A percentile compares a stretch with the other conserved stretches of the same genome.
phyloP scores from a whole-genome alignment of 2,888 invertebrate genomes.

The Deilephila elpenor region DNA sequence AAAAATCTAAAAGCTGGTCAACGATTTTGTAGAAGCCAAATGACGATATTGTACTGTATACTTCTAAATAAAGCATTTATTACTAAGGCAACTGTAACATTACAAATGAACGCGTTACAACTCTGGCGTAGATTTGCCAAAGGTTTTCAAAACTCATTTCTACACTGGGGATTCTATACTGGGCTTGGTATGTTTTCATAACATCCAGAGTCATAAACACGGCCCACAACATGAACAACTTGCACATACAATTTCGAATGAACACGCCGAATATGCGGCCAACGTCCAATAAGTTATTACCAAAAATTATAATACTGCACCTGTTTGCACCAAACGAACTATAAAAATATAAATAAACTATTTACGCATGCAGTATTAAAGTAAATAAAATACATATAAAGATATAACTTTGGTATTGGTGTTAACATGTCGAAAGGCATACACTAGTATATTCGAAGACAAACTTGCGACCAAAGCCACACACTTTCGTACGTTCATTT shows the following conservation, averaged over 20 bases:
- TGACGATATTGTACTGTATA: neutral
- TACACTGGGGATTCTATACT: slow-evolving; percentile 7
- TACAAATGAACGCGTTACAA: slow-evolving; percentile 10
- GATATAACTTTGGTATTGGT: slow-evolving; percentile 81
- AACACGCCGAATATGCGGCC: slow-evolving; percentile 2
- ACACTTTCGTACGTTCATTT: slow-evolving; percentile 16
- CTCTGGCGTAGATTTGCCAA: neutral
- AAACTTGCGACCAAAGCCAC: slow-evolving; percentile 18
- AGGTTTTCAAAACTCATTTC: neutral
- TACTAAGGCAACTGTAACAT: slow-evolving; percentile 21
- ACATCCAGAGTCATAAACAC: slow-evolving; percentile 14
- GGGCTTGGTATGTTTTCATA: neutral
- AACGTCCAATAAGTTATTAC: slow-evolving; percentile 48
- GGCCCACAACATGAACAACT: slow-evolving; percentile 29
- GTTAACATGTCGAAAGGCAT: slow-evolving; percentile 65
- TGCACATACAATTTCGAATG: slow-evolving; percentile 18
- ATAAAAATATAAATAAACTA: slow-evolving; percentile 57
- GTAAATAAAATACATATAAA: slow-evolving; percentile 59
- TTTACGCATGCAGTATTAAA: slow-evolving; percentile 60
- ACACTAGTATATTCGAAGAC: slow-evolving; percentile 29
- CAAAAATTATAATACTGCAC: slow-evolving; percentile 63
- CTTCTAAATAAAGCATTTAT: slow-evolving; percentile 21
- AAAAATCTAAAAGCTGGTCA: slow-evolving; percentile 12
- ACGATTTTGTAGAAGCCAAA: slow-evolving; percentile 23
- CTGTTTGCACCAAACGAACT: slow-evolving; percentile 57